Percentiles rank a stretch among this genome's conserved stretches.
phyloP scores from a whole-genome alignment of 2,888 invertebrate species.

The Aspidiotus destructor region DNA sequence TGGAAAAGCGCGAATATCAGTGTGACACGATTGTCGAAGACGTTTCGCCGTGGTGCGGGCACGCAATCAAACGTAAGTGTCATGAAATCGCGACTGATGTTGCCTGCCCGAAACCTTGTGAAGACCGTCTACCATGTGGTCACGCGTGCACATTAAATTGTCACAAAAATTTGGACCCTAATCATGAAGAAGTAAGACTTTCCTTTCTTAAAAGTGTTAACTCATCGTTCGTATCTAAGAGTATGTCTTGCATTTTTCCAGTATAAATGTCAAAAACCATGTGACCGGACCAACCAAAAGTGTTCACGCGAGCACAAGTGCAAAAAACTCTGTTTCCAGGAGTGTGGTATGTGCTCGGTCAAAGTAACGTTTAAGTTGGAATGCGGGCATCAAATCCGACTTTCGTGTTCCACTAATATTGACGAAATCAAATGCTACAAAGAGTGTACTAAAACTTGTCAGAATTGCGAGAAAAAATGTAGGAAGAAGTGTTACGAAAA shows the following conservation, averaged over 20 bases:
- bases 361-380: slow-evolving; percentile 42
- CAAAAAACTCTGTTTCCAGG: too few relatives aligned
- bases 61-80: background rate
- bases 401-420: slow-evolving; percentile 42
- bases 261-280: slow-evolving; percentile 45
- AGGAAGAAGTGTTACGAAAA: too few relatives aligned
- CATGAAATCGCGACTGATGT: background rate
- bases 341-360: too few relatives aligned
- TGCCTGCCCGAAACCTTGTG: slow-evolving; percentile 43
- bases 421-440: slow-evolving; percentile 43
- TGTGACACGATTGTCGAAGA: slow-evolving; percentile 5
- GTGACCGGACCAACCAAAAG: slow-evolving; percentile 44
- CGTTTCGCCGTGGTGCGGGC: background rate
- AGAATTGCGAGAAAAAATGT: too few relatives aligned
- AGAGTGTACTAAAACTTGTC: slow-evolving; percentile 40
- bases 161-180: slow-evolving; percentile 51
- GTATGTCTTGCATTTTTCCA: background rate
- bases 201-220: too few relatives aligned
- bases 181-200: slow-evolving; percentile 47
- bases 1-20: background rate
- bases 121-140: slow-evolving; percentile 51
- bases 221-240: too few relatives aligned
- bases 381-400: slow-evolving; percentile 45
- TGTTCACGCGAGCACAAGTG: slow-evolving; percentile 48
- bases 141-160: slow-evolving; percentile 52